phyloP scores from a whole-genome alignment of 2,888 invertebrate species.

The Tortricodes alternella region DNA sequence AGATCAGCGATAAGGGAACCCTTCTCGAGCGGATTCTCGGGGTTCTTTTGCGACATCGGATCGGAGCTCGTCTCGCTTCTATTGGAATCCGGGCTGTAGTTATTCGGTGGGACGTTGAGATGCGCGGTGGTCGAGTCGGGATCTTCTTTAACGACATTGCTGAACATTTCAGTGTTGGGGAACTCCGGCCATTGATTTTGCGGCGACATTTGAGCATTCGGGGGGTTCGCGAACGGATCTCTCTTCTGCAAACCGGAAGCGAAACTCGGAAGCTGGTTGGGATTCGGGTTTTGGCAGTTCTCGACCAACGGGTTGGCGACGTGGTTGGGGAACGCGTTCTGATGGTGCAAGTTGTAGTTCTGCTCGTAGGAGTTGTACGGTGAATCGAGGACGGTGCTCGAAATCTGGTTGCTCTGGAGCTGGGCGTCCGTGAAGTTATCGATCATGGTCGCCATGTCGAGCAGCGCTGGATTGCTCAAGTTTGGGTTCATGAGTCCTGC shows the following conservation, averaged over 20 bases:
- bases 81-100: slow-evolving; percentile 78
- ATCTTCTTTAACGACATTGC: slow-evolving; percentile 86
- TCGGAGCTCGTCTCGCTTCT: slow-evolving; percentile 76
- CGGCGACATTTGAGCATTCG: slow-evolving; percentile 43
- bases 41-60: slow-evolving; percentile 54
- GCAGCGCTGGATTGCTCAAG: slow-evolving; percentile 80
- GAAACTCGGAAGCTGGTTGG: slow-evolving; percentile 74
- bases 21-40: slow-evolving; percentile 52
- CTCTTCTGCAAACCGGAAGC: slow-evolving; percentile 69
- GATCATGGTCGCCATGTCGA: slow-evolving; percentile 90
- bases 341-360: slow-evolving; percentile 85
- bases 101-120: slow-evolving; percentile 71
- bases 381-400: slow-evolving; percentile 91
- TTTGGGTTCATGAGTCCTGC: slow-evolving; percentile 76
- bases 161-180: slow-evolving; percentile 68
- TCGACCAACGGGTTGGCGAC: slow-evolving; percentile 71
- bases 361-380: slow-evolving; percentile 85
- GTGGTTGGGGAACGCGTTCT: slow-evolving; percentile 82
- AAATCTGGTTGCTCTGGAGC: slow-evolving; percentile 92
- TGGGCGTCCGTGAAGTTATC: slow-evolving; percentile 90
- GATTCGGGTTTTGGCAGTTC: slow-evolving; percentile 67
- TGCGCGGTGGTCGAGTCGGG: slow-evolving; percentile 89
- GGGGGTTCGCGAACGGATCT: slow-evolving; percentile 52
- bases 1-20: slow-evolving; percentile 54
- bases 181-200: slow-evolving; percentile 78